Percentiles rank a stretch among this genome's conserved stretches.
phyloP scores from a whole-genome alignment of 2,113 vertebrate genomes.

The Ctenodactylus gundi region DNA sequence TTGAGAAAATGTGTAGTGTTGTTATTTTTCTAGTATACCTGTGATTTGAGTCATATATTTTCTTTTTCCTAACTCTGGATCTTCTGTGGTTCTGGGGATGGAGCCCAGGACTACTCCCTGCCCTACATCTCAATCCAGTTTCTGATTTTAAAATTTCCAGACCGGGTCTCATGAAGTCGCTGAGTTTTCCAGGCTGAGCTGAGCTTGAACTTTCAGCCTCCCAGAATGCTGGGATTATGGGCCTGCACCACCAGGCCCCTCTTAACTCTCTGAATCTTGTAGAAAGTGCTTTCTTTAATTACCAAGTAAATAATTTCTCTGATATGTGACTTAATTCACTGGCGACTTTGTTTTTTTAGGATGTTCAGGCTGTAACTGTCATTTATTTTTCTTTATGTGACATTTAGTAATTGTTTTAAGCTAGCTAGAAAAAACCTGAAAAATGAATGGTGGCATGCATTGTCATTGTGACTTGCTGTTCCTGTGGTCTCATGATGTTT shows the following conservation, averaged over 20 bases:
- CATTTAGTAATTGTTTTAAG: conserved; percentile 24
- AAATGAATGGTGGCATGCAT: background rate
- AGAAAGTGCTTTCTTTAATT: conserved; percentile 31
- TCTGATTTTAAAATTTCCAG: too few species aligned
- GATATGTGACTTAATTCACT: background rate
- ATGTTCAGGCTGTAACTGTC: background rate
- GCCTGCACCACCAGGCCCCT: too few species aligned
- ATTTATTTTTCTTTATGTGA: background rate
- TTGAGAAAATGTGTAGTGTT: conserved; percentile 34
- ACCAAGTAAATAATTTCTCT: background rate
- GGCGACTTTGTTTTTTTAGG: conserved; percentile 2
- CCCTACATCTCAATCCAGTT: too few species aligned
- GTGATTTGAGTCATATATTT: background rate
- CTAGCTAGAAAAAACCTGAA: conserved; percentile 46
- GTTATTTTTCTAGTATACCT: background rate
- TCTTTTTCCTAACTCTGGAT: background rate
- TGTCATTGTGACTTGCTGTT: background rate
- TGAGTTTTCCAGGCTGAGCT: too few species aligned
- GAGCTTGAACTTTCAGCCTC: too few species aligned
- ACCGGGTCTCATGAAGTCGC: too few species aligned
- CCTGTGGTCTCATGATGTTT: background rate
- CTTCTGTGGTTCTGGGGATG: too few species aligned
- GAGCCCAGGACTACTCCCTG: too few species aligned
- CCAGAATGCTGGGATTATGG: too few species aligned
- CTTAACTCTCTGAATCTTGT: background rate